phyloP scores from a whole-genome alignment of 1,140 invertebrate genomes.

The Drosophila seguyi region DNA sequence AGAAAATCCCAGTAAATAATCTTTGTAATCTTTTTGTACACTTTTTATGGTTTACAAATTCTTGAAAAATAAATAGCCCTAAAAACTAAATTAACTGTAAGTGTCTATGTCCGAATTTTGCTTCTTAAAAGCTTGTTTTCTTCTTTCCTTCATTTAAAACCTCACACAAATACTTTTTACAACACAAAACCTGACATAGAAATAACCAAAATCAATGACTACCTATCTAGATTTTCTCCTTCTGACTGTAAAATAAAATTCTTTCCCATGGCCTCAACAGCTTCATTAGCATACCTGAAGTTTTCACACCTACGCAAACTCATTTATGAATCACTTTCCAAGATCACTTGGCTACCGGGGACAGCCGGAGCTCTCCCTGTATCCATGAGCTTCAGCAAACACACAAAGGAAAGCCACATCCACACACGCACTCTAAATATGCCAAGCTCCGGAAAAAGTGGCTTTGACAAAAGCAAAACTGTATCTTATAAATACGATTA shows the following conservation, averaged over 20 bases:
- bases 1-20: neutral
- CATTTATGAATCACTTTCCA: conserved; percentile 31
- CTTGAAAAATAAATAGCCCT: neutral
- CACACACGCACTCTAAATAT: conserved; percentile 52
- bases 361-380: conserved; percentile 22
- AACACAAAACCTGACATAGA: neutral
- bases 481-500: conserved; percentile 80
- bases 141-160: neutral
- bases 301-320: conserved; percentile 37
- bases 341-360: conserved; percentile 8
- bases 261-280: conserved; percentile 21
- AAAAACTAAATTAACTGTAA: neutral
- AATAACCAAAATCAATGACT: conserved; percentile 4
- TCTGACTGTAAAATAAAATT: neutral
- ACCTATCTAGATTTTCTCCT: conserved; percentile 5
- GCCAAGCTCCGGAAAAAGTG: conserved; percentile 55
- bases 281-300: conserved; percentile 39
- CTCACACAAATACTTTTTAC: neutral
- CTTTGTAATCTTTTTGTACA: too few relatives aligned
- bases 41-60: neutral
- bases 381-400: conserved; percentile 25
- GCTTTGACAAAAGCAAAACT: conserved; percentile 61
- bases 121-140: neutral
- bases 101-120: neutral
- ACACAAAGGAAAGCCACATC: conserved; percentile 18